phyloP scores from a whole-genome alignment of 2,113 vertebrate genomes.

The Lepus europaeus region DNA sequence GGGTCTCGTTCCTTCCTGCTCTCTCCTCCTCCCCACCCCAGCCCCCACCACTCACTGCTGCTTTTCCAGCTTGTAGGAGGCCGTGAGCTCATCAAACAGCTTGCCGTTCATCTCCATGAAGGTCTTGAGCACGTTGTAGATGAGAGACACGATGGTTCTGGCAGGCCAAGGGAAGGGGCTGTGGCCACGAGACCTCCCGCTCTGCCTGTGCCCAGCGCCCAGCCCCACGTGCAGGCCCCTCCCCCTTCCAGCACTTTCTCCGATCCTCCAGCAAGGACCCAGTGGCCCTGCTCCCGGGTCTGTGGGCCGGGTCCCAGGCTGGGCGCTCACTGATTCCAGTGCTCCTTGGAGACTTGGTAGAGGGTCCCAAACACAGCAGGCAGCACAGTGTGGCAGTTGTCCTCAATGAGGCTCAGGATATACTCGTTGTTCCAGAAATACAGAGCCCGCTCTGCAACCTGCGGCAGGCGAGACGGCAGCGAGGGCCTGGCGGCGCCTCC shows the following conservation, averaged over 20 bases:
- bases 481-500: background rate
- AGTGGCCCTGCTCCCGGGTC: background rate
- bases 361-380: slow-evolving; percentile 95
- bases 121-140: slow-evolving; percentile 97
- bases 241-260: background rate
- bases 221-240: background rate
- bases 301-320: background rate
- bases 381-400: slow-evolving; percentile 96
- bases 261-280: background rate
- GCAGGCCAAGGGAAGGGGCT: background rate
- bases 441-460: slow-evolving; percentile 97
- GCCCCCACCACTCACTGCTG: slow-evolving; percentile 92
- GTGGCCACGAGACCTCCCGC: too few relatives aligned
- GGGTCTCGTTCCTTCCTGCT: background rate
- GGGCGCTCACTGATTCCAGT: slow-evolving; percentile 95
- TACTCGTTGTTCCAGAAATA: slow-evolving; percentile 99
- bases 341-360: slow-evolving; percentile 96
- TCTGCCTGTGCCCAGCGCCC: background rate
- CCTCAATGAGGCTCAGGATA: slow-evolving; percentile 96
- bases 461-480: background rate
- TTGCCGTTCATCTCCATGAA: slow-evolving; percentile 98
- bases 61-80: slow-evolving; percentile 96
- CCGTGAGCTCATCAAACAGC: slow-evolving; percentile 95
- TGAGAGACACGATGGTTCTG: slow-evolving; percentile 96
- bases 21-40: background rate